Base-by-base conservation (phyloP, 2,888 invertebrate genomes). In the Anthrax anthrax region DNA sequence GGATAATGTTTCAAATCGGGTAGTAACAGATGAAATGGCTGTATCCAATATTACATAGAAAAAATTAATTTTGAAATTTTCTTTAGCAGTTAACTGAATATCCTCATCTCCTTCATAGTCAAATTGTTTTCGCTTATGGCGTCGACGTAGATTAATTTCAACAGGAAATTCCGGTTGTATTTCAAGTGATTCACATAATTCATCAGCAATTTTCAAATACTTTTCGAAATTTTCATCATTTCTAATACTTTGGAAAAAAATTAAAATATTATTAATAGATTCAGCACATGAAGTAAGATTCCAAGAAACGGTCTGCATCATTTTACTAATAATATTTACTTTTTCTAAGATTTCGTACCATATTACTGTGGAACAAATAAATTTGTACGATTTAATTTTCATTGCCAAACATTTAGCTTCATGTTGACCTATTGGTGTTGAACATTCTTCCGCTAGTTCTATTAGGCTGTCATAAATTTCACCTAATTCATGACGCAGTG, bases 281-380 rank as follows among this genome's bases (percentile, higher is more conserved):
- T 23, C 5, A 23, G 23, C 23, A 23, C 8, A 23, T 23, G 8
- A 6, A 6, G 23, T 4, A 23, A 23, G 23, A 23, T 23, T 23
- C 8, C 29, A 29, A 10, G 3, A 23, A 40, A n/a, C n/a, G n/a
- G n/a, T n/a, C n/a, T n/a, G n/a, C n/a, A n/a, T n/a, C n/a, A n/a
- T n/a, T 16, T 43, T 43, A 13, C 46, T 49, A 1, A 36, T 39
- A 34, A 19, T 41, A 29, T 46, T 49, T 9, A 44, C 43, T 18
- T 27, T 49, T 23, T 44, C 36, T 39, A 39, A 49, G 42, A 47
- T 42, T 37, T 47, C 44, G 29, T 34, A 42, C 44, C 49, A 49
- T 19, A 49, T 40, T 4, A 39, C 13, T 14, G 44, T 14, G 14
- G 27, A 37, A 18, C 43, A 47, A 10, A 49, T 41, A 43, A 46